phyloP scores from a whole-genome alignment of 2,888 invertebrate species.

The Apodemia hepburni region DNA sequence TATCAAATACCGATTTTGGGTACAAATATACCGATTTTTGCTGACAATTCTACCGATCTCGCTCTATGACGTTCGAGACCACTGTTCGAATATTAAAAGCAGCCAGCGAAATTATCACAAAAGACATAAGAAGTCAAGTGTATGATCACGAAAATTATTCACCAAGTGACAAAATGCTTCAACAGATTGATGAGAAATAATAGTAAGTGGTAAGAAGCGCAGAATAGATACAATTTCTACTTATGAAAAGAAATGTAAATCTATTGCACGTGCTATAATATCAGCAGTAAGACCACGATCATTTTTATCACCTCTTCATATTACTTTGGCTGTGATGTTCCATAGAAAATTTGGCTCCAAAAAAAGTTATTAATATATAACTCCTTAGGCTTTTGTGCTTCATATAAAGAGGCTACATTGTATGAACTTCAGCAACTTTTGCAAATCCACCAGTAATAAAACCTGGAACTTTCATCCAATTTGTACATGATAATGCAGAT shows the following conservation, averaged over 20 bases:
- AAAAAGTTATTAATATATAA: constrained; percentile 5
- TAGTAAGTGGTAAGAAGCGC: not conserved
- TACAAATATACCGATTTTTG: too few species aligned
- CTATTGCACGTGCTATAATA: too few species aligned
- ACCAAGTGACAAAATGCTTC: not conserved
- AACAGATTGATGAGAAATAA: not conserved
- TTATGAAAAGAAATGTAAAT: too few species aligned
- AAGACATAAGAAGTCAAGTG: not conserved
- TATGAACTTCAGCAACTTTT: not conserved
- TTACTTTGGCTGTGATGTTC: constrained; percentile 2
- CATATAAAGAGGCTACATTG: not conserved
- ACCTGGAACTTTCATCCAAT: not conserved
- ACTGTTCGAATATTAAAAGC: too few species aligned
- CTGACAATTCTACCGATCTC: too few species aligned
- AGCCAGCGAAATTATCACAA: not conserved
- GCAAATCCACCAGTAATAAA: not conserved
- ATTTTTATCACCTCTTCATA: not conserved
- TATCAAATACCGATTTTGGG: too few species aligned
- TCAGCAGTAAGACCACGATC: too few species aligned
- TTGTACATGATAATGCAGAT: not conserved
- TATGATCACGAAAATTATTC: not conserved
- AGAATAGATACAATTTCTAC: too few species aligned
- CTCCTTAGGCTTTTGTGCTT: not conserved
- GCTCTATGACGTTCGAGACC: too few species aligned
- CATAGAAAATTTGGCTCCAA: constrained; percentile 8